phyloP scores from a whole-genome alignment of 2,797 vertebrate genomes.

The Chiropotes sagulatus region DNA sequence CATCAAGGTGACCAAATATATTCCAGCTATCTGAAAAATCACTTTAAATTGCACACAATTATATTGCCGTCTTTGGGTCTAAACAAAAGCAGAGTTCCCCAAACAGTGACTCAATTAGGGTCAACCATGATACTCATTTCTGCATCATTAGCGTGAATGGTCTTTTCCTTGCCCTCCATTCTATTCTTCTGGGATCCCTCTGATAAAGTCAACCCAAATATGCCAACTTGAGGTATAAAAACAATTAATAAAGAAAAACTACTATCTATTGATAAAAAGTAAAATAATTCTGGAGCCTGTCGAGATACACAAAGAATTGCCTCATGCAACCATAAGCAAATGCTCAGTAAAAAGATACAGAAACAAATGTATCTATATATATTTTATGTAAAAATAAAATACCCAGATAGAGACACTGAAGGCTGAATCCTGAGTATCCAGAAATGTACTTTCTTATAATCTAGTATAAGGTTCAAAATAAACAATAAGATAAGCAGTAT shows the following conservation, averaged over 20 bases:
- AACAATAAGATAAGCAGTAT: not conserved
- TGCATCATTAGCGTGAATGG: not conserved
- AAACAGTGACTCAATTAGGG: not conserved
- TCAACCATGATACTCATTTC: not conserved
- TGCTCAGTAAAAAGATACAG: not conserved
- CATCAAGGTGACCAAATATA: not conserved
- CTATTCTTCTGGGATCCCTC: not conserved
- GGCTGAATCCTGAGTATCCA: not conserved
- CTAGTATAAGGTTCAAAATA: not conserved
- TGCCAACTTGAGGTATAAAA: not conserved
- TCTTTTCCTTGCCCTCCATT: not conserved
- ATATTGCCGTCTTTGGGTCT: not conserved
- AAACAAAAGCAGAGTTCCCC: not conserved
- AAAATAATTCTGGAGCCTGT: not conserved
- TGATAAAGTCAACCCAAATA: not conserved
- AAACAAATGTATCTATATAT: not conserved
- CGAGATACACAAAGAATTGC: not conserved
- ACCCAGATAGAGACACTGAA: not conserved
- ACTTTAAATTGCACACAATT: constrained; percentile 3
- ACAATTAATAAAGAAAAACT: not conserved
- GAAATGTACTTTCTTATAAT: not conserved
- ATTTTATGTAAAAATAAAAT: not conserved
- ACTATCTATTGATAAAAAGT: not conserved
- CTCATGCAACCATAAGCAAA: not conserved
- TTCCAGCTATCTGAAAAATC: not conserved